A percentile compares a stretch with the other conserved stretches of the same genome.
Evolutionary conservation across 2,888 invertebrate genomes (phyloP).

Genomic region (Drosophila mayaguana): DNA sequence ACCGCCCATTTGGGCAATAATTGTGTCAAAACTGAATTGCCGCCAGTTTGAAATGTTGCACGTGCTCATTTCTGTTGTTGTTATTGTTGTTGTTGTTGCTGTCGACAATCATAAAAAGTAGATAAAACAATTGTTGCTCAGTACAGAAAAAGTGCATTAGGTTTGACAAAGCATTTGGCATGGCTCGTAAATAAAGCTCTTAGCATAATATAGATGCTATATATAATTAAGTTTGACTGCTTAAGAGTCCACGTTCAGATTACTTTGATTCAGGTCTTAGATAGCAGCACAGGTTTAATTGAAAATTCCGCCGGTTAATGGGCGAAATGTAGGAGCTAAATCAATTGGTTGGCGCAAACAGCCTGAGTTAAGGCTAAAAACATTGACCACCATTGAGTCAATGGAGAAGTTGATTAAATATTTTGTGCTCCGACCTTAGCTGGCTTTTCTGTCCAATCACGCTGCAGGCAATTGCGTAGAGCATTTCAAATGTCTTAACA

Average conservation of each 20-base stretch:
- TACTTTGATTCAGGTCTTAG: conserved; percentile 6
- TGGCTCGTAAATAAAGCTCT: conserved; percentile 5
- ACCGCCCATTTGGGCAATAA: conserved; percentile 42
- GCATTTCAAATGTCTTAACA: conserved; percentile 42
- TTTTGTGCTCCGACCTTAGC: conserved; percentile 5
- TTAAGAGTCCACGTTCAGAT: conserved; percentile 13
- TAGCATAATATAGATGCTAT: not conserved
- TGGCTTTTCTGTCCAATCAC: conserved; percentile 53
- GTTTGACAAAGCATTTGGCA: conserved; percentile 15
- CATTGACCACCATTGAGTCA: conserved; percentile 22
- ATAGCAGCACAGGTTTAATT: conserved; percentile 38
- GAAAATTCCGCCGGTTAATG: conserved; percentile 25
- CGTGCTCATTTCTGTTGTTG: conserved; percentile 48
- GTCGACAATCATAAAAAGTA: conserved; percentile 32
- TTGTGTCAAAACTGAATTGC: conserved; percentile 67
- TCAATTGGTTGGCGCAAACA: conserved; percentile 28
- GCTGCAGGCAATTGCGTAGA: conserved; percentile 17
- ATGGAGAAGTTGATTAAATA: conserved; percentile 14
- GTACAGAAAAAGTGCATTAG: conserved; percentile 47
- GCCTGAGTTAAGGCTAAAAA: conserved; percentile 41
- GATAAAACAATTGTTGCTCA: conserved; percentile 51
- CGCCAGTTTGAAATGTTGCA: conserved; percentile 60
- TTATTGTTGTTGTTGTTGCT: not conserved
- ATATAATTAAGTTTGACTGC: conserved; percentile 27
- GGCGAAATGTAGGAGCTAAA: conserved; percentile 6